Conservation (phyloP, 1,140 invertebrate species). For the Drosophila biarmipes region DNA sequence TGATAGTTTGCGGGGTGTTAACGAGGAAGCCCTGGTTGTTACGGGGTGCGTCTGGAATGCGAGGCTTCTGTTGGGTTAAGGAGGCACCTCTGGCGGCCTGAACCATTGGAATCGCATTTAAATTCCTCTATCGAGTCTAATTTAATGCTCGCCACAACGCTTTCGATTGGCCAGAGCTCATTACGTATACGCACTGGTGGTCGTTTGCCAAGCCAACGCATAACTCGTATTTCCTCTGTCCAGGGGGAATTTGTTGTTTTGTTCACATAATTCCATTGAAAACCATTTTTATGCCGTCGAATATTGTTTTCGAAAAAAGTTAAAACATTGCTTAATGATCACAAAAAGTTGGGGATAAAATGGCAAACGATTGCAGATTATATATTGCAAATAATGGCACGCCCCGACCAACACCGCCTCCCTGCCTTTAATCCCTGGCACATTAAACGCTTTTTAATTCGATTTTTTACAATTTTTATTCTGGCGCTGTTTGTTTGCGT, state of each 20-base stretch:
- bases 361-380: constrained; percentile 63
- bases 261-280: constrained; percentile 71
- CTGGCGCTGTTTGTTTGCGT: constrained; percentile 56
- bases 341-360: constrained; percentile 39
- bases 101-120: constrained; percentile 10
- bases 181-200: constrained; percentile 69
- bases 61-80: background rate
- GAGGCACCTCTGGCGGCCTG: background rate
- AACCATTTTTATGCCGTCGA: constrained; percentile 61
- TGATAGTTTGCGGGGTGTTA: constrained; percentile 33
- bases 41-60: background rate
- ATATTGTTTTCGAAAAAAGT: constrained; percentile 59
- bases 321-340: constrained; percentile 75
- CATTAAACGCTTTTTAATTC: constrained; percentile 81
- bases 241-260: constrained; percentile 39
- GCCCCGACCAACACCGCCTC: constrained; percentile 6
- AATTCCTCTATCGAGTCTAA: constrained; percentile 16
- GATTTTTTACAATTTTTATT: constrained; percentile 61
- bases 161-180: constrained; percentile 41
- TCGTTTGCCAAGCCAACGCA: constrained; percentile 60
- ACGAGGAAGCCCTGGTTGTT: background rate
- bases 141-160: constrained; percentile 10
- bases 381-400: constrained; percentile 62
- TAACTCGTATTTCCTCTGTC: constrained; percentile 24
- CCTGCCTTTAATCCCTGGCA: constrained; percentile 57